phyloP scores from a whole-genome alignment of 2,797 vertebrate species.

The Lophotriccus pileatus region DNA sequence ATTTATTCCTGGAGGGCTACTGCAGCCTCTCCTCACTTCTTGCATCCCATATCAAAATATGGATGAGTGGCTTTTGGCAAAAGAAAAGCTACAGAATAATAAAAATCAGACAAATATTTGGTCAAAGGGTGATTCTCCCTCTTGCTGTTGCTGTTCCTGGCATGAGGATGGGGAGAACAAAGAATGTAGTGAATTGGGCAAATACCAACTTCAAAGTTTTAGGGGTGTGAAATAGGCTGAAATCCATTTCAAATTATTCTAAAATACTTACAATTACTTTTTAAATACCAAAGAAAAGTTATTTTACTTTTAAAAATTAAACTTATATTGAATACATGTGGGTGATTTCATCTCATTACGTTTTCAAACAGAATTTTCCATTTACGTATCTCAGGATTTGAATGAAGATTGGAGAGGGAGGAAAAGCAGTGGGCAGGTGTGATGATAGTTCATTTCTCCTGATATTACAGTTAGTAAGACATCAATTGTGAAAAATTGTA shows the following conservation, averaged over 20 bases:
- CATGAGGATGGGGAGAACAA: not conserved
- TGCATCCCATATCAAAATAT: rapidly evolving
- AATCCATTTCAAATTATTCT: not conserved
- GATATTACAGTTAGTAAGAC: not conserved
- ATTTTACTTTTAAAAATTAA: not conserved
- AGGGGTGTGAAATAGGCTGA: not conserved
- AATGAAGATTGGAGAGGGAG: not conserved
- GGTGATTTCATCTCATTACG: not conserved
- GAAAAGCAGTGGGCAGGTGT: not conserved
- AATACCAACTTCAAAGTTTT: not conserved
- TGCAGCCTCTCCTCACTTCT: not conserved
- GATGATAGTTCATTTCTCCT: not conserved
- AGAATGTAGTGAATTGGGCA: not conserved
- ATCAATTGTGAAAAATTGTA: not conserved
- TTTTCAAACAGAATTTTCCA: not conserved
- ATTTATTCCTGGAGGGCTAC: not conserved
- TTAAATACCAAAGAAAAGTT: not conserved
- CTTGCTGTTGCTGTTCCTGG: not conserved
- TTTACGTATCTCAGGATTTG: not conserved
- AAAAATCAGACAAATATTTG: not conserved
- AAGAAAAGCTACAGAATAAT: not conserved
- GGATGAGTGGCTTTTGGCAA: not conserved
- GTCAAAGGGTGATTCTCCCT: not conserved
- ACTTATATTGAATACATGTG: not conserved
- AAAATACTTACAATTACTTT: not conserved